Percentiles rank a stretch among this genome's conserved stretches.
Conservation (phyloP, 2,888 invertebrate genomes). For the Drosophila siamana region DNA sequence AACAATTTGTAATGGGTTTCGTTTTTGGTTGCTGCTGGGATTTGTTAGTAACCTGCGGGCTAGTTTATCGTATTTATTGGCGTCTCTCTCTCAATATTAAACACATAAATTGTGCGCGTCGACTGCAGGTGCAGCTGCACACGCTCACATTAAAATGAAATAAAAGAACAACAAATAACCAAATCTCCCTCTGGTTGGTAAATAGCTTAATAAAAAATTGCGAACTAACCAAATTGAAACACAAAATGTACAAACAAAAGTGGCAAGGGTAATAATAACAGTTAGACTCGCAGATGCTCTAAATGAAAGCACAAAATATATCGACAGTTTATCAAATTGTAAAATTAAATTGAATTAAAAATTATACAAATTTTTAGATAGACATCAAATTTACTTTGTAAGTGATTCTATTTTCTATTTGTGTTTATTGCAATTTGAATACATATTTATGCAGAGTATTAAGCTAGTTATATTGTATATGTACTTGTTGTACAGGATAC, state of each 20-base stretch:
- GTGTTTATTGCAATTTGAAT: background rate
- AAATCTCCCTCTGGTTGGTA: conserved; percentile 47
- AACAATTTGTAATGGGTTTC: conserved; percentile 26
- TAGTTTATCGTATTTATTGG: conserved; percentile 77
- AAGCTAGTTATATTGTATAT: background rate
- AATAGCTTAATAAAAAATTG: conserved; percentile 76
- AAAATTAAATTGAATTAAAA: background rate
- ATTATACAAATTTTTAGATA: background rate
- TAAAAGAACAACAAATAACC: conserved; percentile 24
- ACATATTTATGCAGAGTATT: conserved; percentile 5
- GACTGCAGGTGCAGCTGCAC: conserved; percentile 69
- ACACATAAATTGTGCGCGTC: conserved; percentile 64
- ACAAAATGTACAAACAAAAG: conserved; percentile 25
- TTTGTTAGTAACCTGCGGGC: conserved; percentile 48
- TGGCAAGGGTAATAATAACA: too few species aligned
- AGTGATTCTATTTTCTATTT: background rate
- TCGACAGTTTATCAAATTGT: background rate
- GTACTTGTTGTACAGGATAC: conserved; percentile 1
- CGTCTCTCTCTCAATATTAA: conserved; percentile 55
- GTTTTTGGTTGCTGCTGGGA: conserved; percentile 22
- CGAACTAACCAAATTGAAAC: conserved; percentile 42
- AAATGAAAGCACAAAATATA: background rate
- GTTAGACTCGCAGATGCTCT: conserved; percentile 5
- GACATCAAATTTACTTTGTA: background rate
- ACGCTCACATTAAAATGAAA: conserved; percentile 14